Base-by-base conservation (phyloP, 2,888 invertebrate species). In the Myathropa florea region DNA sequence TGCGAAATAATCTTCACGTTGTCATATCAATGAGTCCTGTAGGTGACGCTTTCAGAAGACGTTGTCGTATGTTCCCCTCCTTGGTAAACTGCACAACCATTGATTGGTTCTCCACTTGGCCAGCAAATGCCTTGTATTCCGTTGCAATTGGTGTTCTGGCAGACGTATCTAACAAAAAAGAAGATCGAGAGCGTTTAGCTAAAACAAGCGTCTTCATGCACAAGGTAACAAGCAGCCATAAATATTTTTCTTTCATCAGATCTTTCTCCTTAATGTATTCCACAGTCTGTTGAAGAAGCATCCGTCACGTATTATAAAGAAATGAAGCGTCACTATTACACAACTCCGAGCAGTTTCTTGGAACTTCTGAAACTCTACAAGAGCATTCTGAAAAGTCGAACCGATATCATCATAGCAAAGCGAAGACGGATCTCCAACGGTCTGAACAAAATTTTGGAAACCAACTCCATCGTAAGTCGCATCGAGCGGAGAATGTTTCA, bases 31-130 rank as follows among this genome's bases (percentile, higher is more conserved):
- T 98, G 97, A 97, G 97, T 91, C 97, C 98, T 0, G 96, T 97
- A 0, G 97, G 97, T 0, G 97, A 97, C 91, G 95, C 97, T 0
- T 98, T 98, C 92, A 95, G 97, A 85, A 95, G 97, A 55, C 94
- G 98, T 7, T 97, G 98, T 89, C 95, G 98, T 59, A 98, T 98
- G 97, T 98, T 98, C 91, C 98, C 98, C 0, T 98, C 98, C 0
- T 93, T 98, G 88, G 97, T 98, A 6, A 98, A 98, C 93, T 98
- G 98, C 91, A 98, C 98, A 90, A 97, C 97, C 0, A 98, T 98
- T 80, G 97, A 98, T 91, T 98, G 98, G 98, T 98, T 97, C 92
- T 95, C 96, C 1, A 97, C 97, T 90, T 98, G 98, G 98, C 98
- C 98, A 0, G 94, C 95, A 12, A 98, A 98, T 90, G 98, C 98